A percentile compares a stretch with the other conserved stretches of the same genome.
phyloP scores from a whole-genome alignment of 2,113 vertebrate species.

The Bettongia penicillata region DNA sequence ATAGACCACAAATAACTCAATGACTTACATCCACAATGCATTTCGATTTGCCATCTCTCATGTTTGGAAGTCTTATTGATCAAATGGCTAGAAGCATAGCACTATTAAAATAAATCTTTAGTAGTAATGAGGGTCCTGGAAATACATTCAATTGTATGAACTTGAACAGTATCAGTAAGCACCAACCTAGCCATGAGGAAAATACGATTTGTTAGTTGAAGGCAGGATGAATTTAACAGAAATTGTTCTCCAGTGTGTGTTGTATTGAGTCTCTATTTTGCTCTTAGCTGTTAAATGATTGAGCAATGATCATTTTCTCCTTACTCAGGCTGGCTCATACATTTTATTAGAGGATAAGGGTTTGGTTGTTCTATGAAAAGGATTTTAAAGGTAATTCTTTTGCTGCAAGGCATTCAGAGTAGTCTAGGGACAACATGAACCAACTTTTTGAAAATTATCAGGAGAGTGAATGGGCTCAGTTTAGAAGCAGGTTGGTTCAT shows the following conservation, averaged over 20 bases:
- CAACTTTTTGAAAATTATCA: background rate
- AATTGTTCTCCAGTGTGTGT: background rate
- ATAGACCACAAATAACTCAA: background rate
- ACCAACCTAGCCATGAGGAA: background rate
- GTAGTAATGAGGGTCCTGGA: background rate
- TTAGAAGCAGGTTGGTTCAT: background rate
- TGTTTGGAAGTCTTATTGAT: slow-evolving; percentile 50
- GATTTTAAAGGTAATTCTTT: slow-evolving; percentile 26
- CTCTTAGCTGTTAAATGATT: background rate
- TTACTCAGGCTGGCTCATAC: background rate
- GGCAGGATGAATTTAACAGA: background rate
- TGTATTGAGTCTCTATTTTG: background rate
- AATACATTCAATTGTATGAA: background rate
- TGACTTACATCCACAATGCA: background rate
- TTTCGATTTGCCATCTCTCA: slow-evolving; percentile 50
- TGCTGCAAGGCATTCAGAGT: background rate
- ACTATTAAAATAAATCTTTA: slow-evolving; percentile 30
- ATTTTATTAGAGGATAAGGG: background rate
- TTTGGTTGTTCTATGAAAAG: slow-evolving; percentile 1
- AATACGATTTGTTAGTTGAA: background rate
- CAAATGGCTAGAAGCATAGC: slow-evolving; percentile 10
- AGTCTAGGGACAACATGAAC: background rate
- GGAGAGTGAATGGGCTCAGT: background rate
- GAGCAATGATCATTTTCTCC: background rate
- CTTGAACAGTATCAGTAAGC: background rate